These are phyloP conservation scores for Andricus curvator DNA, from an alignment of 2,888 invertebrate genomes.

Conservation along the genomic window DNA sequence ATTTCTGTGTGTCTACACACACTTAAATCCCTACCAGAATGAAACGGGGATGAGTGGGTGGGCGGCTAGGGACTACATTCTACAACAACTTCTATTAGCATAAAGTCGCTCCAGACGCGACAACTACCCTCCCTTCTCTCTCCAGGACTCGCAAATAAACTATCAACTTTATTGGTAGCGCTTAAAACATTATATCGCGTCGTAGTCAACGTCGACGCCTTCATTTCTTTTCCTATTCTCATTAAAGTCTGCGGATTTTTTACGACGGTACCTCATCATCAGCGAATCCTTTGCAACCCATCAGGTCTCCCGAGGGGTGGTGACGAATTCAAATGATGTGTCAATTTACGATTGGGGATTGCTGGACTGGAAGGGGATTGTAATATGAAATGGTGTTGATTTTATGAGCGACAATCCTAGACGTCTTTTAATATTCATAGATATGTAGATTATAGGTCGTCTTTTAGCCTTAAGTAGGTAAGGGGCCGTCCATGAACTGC, in stretches of 20 bases:
- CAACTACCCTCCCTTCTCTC: conserved; percentile 62
- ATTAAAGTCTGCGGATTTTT: conserved; percentile 9
- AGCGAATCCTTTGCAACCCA: background rate
- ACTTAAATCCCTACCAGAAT: conserved; percentile 42
- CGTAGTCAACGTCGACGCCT: conserved; percentile 18
- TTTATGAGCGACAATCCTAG: no score
- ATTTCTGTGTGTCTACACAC: conserved; percentile 41
- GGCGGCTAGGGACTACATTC: conserved; percentile 57
- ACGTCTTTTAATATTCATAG: no score
- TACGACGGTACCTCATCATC: background rate
- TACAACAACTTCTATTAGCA: conserved; percentile 71
- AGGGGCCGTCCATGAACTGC: no score
- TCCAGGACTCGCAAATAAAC: conserved; percentile 62
- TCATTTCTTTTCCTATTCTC: background rate
- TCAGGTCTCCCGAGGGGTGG: background rate
- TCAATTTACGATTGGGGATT: background rate
- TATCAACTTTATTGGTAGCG: conserved; percentile 68
- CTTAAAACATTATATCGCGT: conserved; percentile 57
- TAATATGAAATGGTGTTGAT: background rate
- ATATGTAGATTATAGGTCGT: no score
- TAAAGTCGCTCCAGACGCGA: conserved; percentile 70
- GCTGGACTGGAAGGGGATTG: background rate
- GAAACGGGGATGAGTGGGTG: conserved; percentile 49
- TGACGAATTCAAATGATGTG: background rate
- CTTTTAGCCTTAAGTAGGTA: no score